Percentiles rank a stretch among this genome's conserved stretches.
phyloP scores from a whole-genome alignment of 2,113 vertebrate species.

The Pseudolaguvia tuberculata region DNA sequence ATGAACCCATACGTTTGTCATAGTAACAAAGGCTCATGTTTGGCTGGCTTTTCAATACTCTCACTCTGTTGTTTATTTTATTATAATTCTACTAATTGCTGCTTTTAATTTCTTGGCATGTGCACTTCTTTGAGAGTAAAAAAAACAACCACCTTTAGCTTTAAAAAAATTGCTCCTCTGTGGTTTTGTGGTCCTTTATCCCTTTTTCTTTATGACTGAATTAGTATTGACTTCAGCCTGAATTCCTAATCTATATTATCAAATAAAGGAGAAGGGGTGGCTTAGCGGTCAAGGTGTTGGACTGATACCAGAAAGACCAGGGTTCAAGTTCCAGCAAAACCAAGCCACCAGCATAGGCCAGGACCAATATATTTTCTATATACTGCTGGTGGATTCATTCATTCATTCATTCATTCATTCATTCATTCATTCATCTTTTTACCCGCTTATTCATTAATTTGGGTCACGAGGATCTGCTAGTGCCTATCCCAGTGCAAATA shows the following conservation, averaged over 20 bases:
- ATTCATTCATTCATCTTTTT: too few species aligned
- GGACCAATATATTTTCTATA: background rate
- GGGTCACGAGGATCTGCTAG: too few species aligned
- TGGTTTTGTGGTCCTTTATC: conserved; percentile 23
- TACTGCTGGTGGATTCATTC: too few species aligned
- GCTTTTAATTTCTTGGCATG: conserved; percentile 42
- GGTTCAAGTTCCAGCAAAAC: too few species aligned
- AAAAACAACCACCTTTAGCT: conserved; percentile 39
- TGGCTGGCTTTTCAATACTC: conserved; percentile 38
- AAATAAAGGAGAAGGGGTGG: too few species aligned
- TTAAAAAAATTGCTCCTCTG: background rate
- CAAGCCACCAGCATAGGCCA: too few species aligned
- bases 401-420: too few species aligned
- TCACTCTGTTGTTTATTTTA: conserved; percentile 44
- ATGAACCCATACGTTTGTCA: conserved; percentile 23
- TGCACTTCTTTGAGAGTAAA: conserved; percentile 7
- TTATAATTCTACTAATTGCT: conserved; percentile 41
- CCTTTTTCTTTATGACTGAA: conserved; percentile 26
- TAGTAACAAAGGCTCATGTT: conserved; percentile 39
- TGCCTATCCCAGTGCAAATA: too few species aligned
- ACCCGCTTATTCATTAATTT: too few species aligned
- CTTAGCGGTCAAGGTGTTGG: too few species aligned
- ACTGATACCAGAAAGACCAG: too few species aligned
- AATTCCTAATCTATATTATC: background rate
- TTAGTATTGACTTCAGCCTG: background rate